Conservation (phyloP, 1,140 invertebrate genomes). For the Lordiphosa stackelbergi region DNA sequence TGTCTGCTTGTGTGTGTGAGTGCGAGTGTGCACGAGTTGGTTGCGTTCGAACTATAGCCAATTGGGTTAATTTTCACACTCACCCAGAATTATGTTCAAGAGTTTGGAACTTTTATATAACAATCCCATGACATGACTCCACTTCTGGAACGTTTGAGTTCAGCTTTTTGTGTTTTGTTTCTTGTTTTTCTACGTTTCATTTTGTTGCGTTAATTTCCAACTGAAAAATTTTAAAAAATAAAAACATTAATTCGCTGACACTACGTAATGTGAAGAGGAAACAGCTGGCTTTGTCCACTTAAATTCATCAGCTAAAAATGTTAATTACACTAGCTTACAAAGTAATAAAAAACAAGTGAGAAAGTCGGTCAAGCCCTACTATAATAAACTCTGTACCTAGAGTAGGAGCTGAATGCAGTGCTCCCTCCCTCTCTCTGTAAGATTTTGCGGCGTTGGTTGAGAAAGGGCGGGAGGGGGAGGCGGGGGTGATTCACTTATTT, state of each 20-base stretch:
- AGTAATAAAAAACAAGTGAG: too few species aligned
- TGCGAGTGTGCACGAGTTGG: not conserved
- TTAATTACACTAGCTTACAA: too few species aligned
- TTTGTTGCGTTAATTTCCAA: constrained; percentile 54
- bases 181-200: constrained; percentile 76
- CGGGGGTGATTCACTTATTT: too few species aligned
- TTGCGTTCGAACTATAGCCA: not conserved
- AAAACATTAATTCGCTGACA: not conserved
- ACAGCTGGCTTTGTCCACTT: too few species aligned
- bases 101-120: constrained; percentile 77
- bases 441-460: too few species aligned
- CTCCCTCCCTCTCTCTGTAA: too few species aligned
- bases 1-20: constrained; percentile 14
- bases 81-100: constrained; percentile 77
- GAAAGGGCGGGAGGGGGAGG: too few species aligned
- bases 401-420: too few species aligned
- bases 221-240: constrained; percentile 34
- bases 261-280: not conserved
- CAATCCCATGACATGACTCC: constrained; percentile 77
- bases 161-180: constrained; percentile 50
- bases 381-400: too few species aligned
- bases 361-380: too few species aligned
- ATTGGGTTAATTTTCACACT: constrained; percentile 36
- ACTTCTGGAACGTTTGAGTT: constrained; percentile 51
- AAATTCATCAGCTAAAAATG: too few species aligned